Conservation (phyloP, 1,140 invertebrate genomes). For the Calosoma granatense region DNA sequence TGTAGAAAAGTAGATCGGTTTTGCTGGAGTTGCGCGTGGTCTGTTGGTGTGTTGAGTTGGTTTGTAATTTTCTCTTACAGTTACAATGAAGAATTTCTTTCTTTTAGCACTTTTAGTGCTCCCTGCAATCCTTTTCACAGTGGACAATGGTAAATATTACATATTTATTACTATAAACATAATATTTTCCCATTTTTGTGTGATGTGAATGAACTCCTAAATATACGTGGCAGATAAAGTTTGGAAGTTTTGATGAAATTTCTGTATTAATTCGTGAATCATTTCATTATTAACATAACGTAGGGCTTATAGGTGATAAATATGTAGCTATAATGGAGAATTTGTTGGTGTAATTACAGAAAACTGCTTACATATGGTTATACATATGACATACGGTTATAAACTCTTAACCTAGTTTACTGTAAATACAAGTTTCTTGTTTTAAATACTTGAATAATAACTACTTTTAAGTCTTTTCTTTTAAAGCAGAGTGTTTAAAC, state of each 20-base stretch:
- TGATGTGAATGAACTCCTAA: conserved; percentile 13
- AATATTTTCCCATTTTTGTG: conserved; percentile 13
- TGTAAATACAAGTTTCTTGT: conserved; percentile 10
- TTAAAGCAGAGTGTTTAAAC: too few species aligned
- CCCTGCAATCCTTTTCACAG: conserved; percentile 44
- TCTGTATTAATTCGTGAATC: neutral
- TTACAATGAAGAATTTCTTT: conserved; percentile 45
- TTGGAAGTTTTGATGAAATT: conserved; percentile 9
- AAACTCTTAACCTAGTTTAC: conserved; percentile 13
- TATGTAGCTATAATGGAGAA: too few species aligned
- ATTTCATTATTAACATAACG: too few species aligned
- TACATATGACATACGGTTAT: conserved; percentile 12
- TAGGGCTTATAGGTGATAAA: too few species aligned
- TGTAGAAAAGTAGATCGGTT: conserved; percentile 5
- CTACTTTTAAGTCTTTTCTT: too few species aligned
- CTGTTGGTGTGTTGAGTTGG: conserved; percentile 11
- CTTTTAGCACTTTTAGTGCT: conserved; percentile 44
- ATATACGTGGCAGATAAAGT: conserved; percentile 20
- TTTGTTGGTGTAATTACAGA: conserved; percentile 1
- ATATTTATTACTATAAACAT: conserved; percentile 14
- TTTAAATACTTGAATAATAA: conserved; percentile 17
- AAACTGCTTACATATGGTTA: neutral
- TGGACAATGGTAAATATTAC: conserved; percentile 43
- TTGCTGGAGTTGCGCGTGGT: conserved; percentile 7
- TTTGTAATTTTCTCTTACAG: conserved; percentile 11